Conservation (phyloP, 2,797 vertebrate genomes). For the Parauchenoglanis punctatus region DNA sequence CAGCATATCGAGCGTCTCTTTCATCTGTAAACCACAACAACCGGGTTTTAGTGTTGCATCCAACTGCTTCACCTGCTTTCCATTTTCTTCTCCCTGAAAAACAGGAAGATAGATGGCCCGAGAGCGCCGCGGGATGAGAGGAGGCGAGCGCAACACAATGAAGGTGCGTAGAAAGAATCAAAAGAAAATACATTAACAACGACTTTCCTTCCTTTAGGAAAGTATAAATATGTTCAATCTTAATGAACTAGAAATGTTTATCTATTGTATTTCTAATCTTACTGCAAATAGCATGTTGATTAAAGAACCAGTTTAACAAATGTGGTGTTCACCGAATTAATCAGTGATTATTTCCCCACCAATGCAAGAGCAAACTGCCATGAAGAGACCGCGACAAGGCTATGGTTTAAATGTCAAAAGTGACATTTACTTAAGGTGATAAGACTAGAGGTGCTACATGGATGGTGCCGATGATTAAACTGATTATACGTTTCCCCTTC, state of each 20-base stretch:
- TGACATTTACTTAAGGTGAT: constrained; percentile 6
- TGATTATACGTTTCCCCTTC: not conserved
- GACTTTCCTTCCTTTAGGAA: not conserved
- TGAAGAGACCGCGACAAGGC: not conserved
- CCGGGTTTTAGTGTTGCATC: not conserved
- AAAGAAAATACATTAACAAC: not conserved
- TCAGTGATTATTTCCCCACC: not conserved
- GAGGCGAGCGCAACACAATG: constrained; percentile 90
- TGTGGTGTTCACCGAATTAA: not conserved
- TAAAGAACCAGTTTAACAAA: not conserved
- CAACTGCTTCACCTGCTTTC: constrained; percentile 12
- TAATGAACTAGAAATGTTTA: not conserved
- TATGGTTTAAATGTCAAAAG: not conserved
- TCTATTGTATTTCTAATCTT: not conserved
- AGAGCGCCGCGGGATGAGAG: constrained; percentile 89
- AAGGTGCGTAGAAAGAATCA: constrained; percentile 71
- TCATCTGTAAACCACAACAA: not conserved
- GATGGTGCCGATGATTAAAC: not conserved
- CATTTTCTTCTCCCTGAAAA: constrained; percentile 5
- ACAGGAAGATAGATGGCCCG: constrained; percentile 89
- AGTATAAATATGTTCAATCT: not conserved
- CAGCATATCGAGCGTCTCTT: not conserved
- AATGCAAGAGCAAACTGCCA: not conserved
- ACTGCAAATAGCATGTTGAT: not conserved
- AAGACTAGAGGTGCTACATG: not conserved